phyloP scores from a whole-genome alignment of 2,113 vertebrate genomes.

The Poecilia latipinna region DNA sequence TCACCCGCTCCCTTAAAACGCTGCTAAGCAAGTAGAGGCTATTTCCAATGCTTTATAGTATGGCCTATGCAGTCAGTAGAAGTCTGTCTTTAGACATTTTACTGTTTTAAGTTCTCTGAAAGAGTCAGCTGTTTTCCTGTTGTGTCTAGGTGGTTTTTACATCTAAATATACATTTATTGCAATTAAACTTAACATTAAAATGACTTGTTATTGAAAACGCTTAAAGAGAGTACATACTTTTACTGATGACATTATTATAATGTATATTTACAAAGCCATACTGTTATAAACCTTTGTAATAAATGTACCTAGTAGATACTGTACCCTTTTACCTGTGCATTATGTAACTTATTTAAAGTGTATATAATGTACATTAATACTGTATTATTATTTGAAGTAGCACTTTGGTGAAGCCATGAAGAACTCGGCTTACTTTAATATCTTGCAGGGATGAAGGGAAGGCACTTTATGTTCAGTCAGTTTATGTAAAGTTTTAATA shows the following conservation, averaged over 20 bases:
- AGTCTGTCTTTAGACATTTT: constrained; percentile 63
- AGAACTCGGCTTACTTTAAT: constrained; percentile 44
- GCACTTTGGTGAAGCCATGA: constrained; percentile 75
- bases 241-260: constrained; percentile 58
- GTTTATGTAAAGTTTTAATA: constrained; percentile 69
- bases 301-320: constrained; percentile 79
- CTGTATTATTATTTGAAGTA: constrained; percentile 73
- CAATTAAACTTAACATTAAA: constrained; percentile 14
- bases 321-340: constrained; percentile 85
- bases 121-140: constrained; percentile 36
- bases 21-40: constrained; percentile 93
- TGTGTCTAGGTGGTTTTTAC: constrained; percentile 28
- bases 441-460: constrained; percentile 36
- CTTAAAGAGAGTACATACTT: constrained; percentile 82
- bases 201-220: constrained; percentile 22
- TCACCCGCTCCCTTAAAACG: constrained; percentile 98
- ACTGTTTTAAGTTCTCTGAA: constrained; percentile 25
- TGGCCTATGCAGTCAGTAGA: constrained; percentile 61
- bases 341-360: constrained; percentile 91
- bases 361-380: constrained; percentile 73
- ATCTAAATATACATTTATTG: constrained; percentile 27
- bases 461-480: constrained; percentile 41
- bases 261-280: constrained; percentile 96
- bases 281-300: constrained; percentile 83
- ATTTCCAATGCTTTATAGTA: constrained; percentile 54